Conservation (phyloP, 1,140 invertebrate species). For the Aphelenchoides avenae region DNA sequence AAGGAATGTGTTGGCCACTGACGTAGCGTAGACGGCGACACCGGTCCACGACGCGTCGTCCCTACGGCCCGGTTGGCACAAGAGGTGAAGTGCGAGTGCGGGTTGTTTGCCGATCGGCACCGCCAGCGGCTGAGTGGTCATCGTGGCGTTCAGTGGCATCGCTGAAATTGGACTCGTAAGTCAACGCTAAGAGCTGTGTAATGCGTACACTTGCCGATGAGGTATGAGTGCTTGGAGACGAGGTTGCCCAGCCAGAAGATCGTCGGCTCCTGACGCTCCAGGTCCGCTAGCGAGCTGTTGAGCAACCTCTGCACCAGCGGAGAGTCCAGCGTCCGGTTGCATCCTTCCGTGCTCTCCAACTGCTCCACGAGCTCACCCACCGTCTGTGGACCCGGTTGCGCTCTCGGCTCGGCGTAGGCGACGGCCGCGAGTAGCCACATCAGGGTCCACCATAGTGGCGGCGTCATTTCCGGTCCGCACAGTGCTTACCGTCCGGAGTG, state of each 20-base stretch:
- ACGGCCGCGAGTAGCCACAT: neutral
- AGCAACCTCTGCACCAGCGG: conserved; percentile 28
- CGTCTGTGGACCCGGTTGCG: neutral
- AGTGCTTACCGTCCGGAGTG: too few species aligned
- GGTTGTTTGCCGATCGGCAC: conserved; percentile 3
- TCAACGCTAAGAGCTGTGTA: neutral
- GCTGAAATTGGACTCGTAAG: conserved; percentile 31
- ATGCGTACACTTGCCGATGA: conserved; percentile 14
- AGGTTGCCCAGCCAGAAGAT: conserved; percentile 31
- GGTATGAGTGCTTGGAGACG: conserved; percentile 35
- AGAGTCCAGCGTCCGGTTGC: conserved; percentile 41
- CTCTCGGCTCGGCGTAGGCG: neutral
- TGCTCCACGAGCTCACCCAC: conserved; percentile 24
- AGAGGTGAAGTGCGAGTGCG: conserved; percentile 13
- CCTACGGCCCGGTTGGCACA: conserved; percentile 24
- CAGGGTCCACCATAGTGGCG: neutral
- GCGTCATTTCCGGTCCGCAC: too few species aligned
- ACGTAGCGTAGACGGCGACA: conserved; percentile 36
- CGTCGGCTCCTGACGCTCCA: neutral
- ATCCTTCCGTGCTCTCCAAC: conserved; percentile 12
- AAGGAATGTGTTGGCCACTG: conserved; percentile 41
- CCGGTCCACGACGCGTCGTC: conserved; percentile 26
- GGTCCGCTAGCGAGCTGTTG: conserved; percentile 16
- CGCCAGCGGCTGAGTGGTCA: conserved; percentile 20
- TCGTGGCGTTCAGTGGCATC: conserved; percentile 37